phyloP scores from a whole-genome alignment of 2,113 vertebrate species.

The Numenius arquata region DNA sequence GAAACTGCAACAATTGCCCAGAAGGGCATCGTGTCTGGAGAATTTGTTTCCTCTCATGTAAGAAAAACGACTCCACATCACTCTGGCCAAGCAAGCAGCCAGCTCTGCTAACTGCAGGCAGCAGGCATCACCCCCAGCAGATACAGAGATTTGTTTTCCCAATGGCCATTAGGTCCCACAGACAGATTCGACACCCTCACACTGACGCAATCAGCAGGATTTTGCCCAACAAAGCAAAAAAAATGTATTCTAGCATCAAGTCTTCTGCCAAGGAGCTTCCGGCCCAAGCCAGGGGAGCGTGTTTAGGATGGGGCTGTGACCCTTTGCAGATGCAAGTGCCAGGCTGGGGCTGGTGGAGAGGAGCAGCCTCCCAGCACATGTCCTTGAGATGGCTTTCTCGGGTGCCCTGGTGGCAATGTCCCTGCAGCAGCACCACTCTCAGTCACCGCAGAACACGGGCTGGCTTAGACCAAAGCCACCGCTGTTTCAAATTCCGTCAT shows the following conservation, averaged over 20 bases:
- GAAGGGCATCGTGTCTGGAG: fast-evolving
- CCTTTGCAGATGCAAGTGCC: neutral
- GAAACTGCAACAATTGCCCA: neutral
- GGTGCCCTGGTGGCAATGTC: neutral
- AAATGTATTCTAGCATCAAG: neutral
- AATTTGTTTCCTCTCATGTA: neutral
- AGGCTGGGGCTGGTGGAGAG: neutral
- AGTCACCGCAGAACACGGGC: fast-evolving
- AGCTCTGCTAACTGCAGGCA: neutral
- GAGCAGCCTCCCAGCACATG: fast-evolving
- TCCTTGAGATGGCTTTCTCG: neutral
- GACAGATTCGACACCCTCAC: fast-evolving
- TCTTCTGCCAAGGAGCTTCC: neutral
- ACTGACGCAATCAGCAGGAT: neutral
- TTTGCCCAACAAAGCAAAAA: neutral
- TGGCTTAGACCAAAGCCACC: neutral
- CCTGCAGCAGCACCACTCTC: neutral
- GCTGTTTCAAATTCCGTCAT: neutral
- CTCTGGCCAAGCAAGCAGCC: neutral
- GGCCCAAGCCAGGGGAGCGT: neutral
- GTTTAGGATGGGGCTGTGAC: neutral
- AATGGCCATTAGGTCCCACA: neutral
- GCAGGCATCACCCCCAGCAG: neutral
- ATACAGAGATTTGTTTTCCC: neutral
- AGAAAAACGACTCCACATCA: neutral